Percentiles rank a stretch among this genome's conserved stretches.
These are phyloP conservation scores for Schizotus pectinicornis DNA, from an alignment of 2,888 invertebrate genomes.

Conservation along the genomic window DNA sequence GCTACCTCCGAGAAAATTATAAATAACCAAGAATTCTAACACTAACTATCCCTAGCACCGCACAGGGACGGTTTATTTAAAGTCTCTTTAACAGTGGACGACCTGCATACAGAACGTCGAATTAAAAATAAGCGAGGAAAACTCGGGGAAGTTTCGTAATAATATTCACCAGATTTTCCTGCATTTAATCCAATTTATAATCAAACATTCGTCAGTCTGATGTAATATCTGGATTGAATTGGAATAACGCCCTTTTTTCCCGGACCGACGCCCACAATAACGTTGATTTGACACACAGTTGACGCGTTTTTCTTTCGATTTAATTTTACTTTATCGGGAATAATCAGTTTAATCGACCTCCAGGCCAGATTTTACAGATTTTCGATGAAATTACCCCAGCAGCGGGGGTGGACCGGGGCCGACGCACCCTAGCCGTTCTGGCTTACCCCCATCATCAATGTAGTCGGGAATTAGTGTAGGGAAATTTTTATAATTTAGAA, in stretches of 20 bases:
- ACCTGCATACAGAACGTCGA: conserved; percentile 34
- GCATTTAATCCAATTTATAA: conserved; percentile 38
- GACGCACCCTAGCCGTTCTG: background rate
- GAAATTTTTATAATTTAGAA: background rate
- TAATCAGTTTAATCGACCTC: conserved; percentile 21
- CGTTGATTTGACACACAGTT: conserved; percentile 11
- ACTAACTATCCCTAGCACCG: conserved; percentile 6
- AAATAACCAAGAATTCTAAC: background rate
- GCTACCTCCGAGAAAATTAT: conserved; percentile 25
- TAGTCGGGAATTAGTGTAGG: background rate
- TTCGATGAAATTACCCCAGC: conserved; percentile 13
- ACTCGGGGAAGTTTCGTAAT: conserved; percentile 31
- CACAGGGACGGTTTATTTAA: conserved; percentile 20
- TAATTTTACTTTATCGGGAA: conserved; percentile 25
- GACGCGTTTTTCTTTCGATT: conserved; percentile 15
- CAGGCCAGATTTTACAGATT: conserved; percentile 3
- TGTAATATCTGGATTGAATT: conserved; percentile 31
- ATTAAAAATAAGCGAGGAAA: conserved; percentile 34
- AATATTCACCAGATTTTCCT: conserved; percentile 37
- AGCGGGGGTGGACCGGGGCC: background rate
- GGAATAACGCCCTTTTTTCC: conserved; percentile 15
- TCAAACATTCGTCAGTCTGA: conserved; percentile 33
- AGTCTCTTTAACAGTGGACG: conserved; percentile 17
- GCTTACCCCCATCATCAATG: background rate
- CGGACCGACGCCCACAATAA: conserved; percentile 6